Conservation (phyloP, 64 coral and sea anemone species). For the Pachyseris speciosa region DNA sequence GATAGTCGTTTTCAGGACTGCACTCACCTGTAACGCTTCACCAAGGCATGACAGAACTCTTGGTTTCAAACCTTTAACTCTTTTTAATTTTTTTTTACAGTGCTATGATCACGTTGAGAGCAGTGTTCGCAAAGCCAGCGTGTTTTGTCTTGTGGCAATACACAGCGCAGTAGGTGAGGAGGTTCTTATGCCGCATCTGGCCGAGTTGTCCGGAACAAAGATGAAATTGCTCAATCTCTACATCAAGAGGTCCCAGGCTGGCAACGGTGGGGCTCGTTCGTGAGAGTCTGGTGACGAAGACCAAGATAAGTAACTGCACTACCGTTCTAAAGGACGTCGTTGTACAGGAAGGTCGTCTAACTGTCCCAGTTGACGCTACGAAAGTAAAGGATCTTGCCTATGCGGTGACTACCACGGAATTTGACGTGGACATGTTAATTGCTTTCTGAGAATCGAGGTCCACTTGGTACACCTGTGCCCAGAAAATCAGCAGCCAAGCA, state of each 20-base stretch:
- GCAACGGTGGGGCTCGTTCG: constrained; percentile 69
- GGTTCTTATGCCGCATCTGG: constrained; percentile 78
- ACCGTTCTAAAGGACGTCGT: background rate
- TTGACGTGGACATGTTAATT: background rate
- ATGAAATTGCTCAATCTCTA: constrained; percentile 99
- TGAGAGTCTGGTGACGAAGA: constrained; percentile 35
- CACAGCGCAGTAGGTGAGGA: constrained; percentile 86
- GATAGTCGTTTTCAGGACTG: too few relatives aligned
- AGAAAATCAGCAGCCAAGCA: background rate
- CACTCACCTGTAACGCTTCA: too few relatives aligned
- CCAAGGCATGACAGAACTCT: too few relatives aligned
- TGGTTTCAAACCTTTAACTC: too few relatives aligned
- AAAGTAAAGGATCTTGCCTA: background rate
- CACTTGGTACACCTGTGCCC: background rate
- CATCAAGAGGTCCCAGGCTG: constrained; percentile 94
- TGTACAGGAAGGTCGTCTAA: background rate
- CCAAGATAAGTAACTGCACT: background rate
- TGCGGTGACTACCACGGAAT: background rate
- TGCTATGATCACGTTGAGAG: constrained; percentile 98
- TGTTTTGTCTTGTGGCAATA: constrained; percentile 94
- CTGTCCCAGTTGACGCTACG: background rate
- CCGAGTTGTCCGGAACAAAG: constrained; percentile 95
- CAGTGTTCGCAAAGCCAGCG: constrained; percentile 97
- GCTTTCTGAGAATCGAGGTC: background rate
- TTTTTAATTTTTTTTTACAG: constrained; percentile 69